Base-by-base conservation (phyloP, 2,888 invertebrate genomes). In the Elysia crispata region DNA sequence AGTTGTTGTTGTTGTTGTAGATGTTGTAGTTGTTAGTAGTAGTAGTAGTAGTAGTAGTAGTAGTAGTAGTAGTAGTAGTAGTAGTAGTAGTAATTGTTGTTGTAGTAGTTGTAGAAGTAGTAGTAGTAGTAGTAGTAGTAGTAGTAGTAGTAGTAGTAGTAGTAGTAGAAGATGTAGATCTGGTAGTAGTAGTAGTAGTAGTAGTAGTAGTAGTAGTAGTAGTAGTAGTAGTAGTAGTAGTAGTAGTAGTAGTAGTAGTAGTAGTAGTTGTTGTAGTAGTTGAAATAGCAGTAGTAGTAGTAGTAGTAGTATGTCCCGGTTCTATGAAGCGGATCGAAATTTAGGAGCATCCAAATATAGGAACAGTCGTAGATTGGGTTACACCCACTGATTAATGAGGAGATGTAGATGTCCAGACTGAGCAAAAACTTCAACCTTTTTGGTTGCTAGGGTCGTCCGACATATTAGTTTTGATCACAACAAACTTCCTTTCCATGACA, bases 31-130 rank as follows among this genome's bases (percentile, higher is more conserved):
- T 79, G 80, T n/a, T 77, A 80, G 77, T 77, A 67, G 80, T 77
- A 80, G 80, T 80, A 80, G 76, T 67, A 79, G 77, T 79, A 80
- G 77, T 67, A 80, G 77, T 80, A 80, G 77, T 78, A 78, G 64
- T 79, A 79, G 75, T 76, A 79, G 54, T 54, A 54, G 54, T 54
- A 54, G 54, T 54, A 54, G 54, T 54, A 54, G 54, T 54, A 54
- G 54, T 54, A 54, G 54, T 54, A 54, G 54, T 54, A 54, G 54
- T 54, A 54, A 54, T n/a, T n/a, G n/a, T n/a, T n/a, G n/a, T n/a
- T n/a, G n/a, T n/a, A n/a, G 54, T 54, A 54, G 54, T 54, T 15
- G 54, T 54, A 54, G 20, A 15, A 54, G 54, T 54, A 54, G 54
- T 54, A 54, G 54, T 54, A 54, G 54, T 54, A 54, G 54, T 54